Conservation (phyloP, 2,113 vertebrate genomes). For the Corythornis cristatus region DNA sequence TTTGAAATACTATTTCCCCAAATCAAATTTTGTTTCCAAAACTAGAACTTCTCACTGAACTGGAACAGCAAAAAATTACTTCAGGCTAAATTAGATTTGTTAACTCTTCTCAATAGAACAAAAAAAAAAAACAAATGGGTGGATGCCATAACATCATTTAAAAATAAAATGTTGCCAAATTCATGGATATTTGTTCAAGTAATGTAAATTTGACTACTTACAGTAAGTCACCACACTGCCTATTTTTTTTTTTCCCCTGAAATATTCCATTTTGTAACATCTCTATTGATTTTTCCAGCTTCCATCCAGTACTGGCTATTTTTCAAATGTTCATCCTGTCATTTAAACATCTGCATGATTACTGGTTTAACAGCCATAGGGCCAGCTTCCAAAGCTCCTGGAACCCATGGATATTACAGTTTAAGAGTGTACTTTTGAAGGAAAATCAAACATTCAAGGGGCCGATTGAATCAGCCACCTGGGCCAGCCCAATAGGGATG, state of each 20-base stretch:
- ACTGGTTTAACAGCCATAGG: background rate
- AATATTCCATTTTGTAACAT: background rate
- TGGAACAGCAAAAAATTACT: background rate
- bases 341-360: background rate
- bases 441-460: background rate
- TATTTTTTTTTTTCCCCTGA: background rate
- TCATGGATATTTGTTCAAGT: background rate
- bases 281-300: background rate
- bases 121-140: background rate
- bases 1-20: background rate
- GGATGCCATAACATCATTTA: background rate
- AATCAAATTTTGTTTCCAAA: conserved; percentile 8
- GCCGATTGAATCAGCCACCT: background rate
- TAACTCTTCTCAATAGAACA: background rate
- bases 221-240: fast-evolving
- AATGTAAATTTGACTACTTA: background rate
- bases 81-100: background rate
- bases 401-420: background rate
- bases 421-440: background rate
- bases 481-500: background rate
- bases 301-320: background rate
- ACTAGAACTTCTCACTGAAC: background rate
- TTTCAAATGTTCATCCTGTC: background rate
- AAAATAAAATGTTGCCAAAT: background rate
- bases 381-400: background rate